These are phyloP conservation scores for Plumapathes pennacea DNA, from an alignment of 92 coral and sea anemone species.

Conservation along the genomic window DNA sequence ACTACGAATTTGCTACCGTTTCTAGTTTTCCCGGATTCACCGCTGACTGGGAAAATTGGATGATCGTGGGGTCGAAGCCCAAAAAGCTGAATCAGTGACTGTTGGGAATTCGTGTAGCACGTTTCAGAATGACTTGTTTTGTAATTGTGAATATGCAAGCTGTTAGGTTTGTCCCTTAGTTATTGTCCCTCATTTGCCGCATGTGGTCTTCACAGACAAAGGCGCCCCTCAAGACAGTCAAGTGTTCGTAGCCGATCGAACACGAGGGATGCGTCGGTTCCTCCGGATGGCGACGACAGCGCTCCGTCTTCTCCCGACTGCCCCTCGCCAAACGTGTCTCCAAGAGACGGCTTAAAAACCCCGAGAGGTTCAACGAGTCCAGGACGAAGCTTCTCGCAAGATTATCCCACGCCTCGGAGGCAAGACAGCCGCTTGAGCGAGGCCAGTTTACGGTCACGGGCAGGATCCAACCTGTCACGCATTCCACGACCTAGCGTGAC, in stretches of 20 bases:
- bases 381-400: conserved; percentile 26
- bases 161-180: too few relatives aligned
- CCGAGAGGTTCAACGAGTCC: conserved; percentile 70
- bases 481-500: conserved; percentile 14
- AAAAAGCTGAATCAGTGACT: too few relatives aligned
- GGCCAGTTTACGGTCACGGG: conserved; percentile 52
- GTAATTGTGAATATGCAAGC: too few relatives aligned
- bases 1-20: too few relatives aligned
- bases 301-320: conserved; percentile 55
- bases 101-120: too few relatives aligned
- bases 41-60: too few relatives aligned
- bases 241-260: conserved; percentile 68
- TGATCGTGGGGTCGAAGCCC: too few relatives aligned
- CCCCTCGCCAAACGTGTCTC: conserved; percentile 60
- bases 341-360: conserved; percentile 25
- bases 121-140: too few relatives aligned
- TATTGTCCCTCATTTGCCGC: too few relatives aligned
- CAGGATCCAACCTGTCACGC: conserved; percentile 52
- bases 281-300: conserved; percentile 22
- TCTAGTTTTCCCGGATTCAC: too few relatives aligned
- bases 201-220: too few relatives aligned
- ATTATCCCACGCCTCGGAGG: conserved; percentile 47
- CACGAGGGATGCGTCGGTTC: conserved; percentile 48
- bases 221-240: conserved; percentile 62
- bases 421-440: conserved; percentile 57